A percentile compares a stretch with the other conserved stretches of the same genome.
Evolutionary conservation across 1,140 invertebrate species (phyloP).

Genomic region (Drosophila neocordata): DNA sequence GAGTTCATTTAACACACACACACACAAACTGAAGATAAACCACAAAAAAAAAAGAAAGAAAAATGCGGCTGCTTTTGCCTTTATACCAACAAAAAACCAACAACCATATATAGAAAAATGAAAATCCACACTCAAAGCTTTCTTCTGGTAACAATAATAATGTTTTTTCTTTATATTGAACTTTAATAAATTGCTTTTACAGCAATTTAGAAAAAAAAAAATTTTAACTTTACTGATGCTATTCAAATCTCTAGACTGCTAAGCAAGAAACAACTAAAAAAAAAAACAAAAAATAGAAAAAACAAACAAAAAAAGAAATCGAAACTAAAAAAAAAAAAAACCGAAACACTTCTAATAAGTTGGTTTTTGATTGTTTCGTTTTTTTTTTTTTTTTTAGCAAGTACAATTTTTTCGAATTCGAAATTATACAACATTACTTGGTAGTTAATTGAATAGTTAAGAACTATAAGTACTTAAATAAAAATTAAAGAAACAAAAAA

Average conservation of each 20-base stretch:
- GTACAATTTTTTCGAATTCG: conserved; percentile 58
- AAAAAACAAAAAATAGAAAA: conserved; percentile 20
- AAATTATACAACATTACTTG: conserved; percentile 71
- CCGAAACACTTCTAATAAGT: conserved; percentile 54
- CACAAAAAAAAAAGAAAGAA: no score
- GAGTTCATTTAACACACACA: conserved; percentile 16
- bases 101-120: neutral
- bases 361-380: conserved; percentile 31
- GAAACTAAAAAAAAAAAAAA: conserved; percentile 14
- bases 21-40: conserved; percentile 8
- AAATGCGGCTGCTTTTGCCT: conserved; percentile 58
- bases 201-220: conserved; percentile 56
- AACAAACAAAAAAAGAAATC: conserved; percentile 25
- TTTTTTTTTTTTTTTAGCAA: conserved; percentile 46
- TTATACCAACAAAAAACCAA: conserved; percentile 4
- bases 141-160: conserved; percentile 81
- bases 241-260: conserved; percentile 72
- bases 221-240: conserved; percentile 60
- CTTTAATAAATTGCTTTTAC: conserved; percentile 68
- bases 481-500: neutral
- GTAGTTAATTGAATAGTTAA: conserved; percentile 67
- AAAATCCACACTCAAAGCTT: conserved; percentile 67
- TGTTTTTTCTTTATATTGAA: conserved; percentile 69
- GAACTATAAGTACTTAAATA: conserved; percentile 36
- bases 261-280: conserved; percentile 47